Evolutionary conservation across 35 echinoderm and acorn worm genomes (phyloP), one percentile per base, ranked within the genome.

Genomic region (Heliocidaris tuberculata): DNA sequence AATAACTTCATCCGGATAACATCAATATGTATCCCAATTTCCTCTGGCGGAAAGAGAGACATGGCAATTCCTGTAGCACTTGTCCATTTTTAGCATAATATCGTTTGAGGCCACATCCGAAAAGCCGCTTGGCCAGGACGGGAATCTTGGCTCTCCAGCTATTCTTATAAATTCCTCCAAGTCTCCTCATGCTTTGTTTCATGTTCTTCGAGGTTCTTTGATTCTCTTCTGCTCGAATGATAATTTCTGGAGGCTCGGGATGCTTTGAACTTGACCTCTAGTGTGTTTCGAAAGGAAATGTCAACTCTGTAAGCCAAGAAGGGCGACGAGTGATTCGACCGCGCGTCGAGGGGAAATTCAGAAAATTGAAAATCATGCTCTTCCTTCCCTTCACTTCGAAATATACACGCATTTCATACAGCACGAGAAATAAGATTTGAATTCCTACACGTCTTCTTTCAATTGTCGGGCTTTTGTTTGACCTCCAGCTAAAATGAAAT

Each of bases 1-100:
- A 27, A 24, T 70, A 24, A 15, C 24, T 24, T 15, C 6, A 24
- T 35, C 49, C 90, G 90, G 90, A 92, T 50, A 92, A 54, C 49
- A 54, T 92, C 48, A 54, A 54, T 92, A 50, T 92, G 90, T 56
- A 56, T 54, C 31, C 90, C n/a, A 54, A 92, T 54, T 50, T 92
- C 90, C 90, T 11, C 13, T 92, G 90, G 49, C 90, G 49, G 86
- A 88, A 88, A 11, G 19, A 88, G 60, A 21, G 16, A 70, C 13
- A 19, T 70, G 16, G 17, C 60, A 70, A 70, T 6, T 70, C 21
- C 4, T 70, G 60, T 70, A 17, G 24, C 60, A 6, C 60, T 24
- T 6, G 5, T 27, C 60, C 60, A 70, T 70, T 70, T 70, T 6
- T 70, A 70, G 60, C 60, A 21, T 16, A n/a, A 21, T 24, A 70